Percentiles rank a stretch among this genome's conserved stretches.
Evolutionary conservation across 2,888 invertebrate species (phyloP).

Genomic region (Cataglyphis albicans): DNA sequence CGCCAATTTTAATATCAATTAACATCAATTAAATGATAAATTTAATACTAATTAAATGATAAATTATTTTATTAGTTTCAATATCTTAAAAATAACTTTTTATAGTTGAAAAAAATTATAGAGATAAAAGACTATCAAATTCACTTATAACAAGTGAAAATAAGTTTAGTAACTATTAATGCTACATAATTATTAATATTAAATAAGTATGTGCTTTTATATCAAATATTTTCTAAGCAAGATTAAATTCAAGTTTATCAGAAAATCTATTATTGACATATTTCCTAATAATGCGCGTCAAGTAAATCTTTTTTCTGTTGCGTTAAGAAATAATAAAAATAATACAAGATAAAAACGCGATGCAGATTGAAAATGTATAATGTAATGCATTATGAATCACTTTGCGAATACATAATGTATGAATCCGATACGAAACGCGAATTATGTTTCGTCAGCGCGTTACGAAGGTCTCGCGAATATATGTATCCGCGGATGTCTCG

Average conservation of each 20-base stretch:
- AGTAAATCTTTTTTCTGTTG: slow-evolving; percentile 4
- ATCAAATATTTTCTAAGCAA: background rate
- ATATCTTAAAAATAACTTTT: background rate
- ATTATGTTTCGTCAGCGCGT: slow-evolving; percentile 34
- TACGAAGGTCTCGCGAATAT: slow-evolving; percentile 3
- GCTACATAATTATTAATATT: background rate
- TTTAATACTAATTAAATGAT: background rate
- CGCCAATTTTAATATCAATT: background rate
- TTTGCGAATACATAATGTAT: slow-evolving; percentile 41
- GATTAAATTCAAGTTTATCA: background rate
- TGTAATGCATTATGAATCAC: slow-evolving; percentile 37
- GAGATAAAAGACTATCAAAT: background rate
- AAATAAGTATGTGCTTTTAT: background rate
- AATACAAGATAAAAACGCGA: slow-evolving; percentile 7
- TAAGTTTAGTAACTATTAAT: background rate
- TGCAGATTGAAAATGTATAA: slow-evolving; percentile 37
- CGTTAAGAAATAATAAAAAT: slow-evolving; percentile 5
- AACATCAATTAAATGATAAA: background rate
- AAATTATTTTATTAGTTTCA: background rate
- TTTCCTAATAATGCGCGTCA: background rate
- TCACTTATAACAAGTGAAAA: background rate
- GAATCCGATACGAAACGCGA: slow-evolving; percentile 19
- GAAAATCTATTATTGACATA: background rate
- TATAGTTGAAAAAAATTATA: background rate
- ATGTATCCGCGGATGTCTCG: slow-evolving; percentile 19